A percentile compares a stretch with the other conserved stretches of the same genome.
Conservation (phyloP, 2,888 invertebrate species). For the Corythucha ciliata region DNA sequence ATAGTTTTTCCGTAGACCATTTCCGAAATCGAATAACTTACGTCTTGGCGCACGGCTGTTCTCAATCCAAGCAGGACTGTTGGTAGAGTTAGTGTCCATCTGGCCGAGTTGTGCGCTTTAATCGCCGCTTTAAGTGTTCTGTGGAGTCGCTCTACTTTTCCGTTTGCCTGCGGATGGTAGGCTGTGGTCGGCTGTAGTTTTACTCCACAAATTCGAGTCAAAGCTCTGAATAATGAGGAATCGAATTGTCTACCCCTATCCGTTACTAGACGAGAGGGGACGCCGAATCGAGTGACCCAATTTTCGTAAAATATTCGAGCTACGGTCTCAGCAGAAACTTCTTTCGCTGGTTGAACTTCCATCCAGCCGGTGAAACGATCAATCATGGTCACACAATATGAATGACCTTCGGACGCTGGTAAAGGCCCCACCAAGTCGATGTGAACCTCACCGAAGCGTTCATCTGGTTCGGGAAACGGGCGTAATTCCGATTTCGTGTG, state of each 20-base stretch:
- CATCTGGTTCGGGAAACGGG: conserved; percentile 31
- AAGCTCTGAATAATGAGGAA: conserved; percentile 25
- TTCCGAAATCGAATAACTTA: conserved; percentile 3
- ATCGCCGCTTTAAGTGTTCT: conserved; percentile 15
- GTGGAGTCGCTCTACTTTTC: conserved; percentile 12
- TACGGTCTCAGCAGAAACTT: conserved; percentile 40
- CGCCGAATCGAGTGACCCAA: conserved; percentile 42
- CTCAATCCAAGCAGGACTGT: conserved; percentile 19
- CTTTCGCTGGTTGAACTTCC: conserved; percentile 38
- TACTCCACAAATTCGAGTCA: conserved; percentile 31
- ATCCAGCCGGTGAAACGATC: conserved; percentile 41
- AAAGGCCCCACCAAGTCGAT: conserved; percentile 43
- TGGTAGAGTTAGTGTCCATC: conserved; percentile 16
- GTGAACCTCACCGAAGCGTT: conserved; percentile 41
- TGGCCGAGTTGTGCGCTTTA: conserved; percentile 2
- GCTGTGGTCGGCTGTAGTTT: conserved; percentile 35
- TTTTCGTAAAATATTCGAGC: conserved; percentile 38
- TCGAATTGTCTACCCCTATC: conserved; percentile 41
- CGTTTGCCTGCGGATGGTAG: conserved; percentile 17
- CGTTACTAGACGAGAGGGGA: conserved; percentile 38
- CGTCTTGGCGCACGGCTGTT: conserved; percentile 9
- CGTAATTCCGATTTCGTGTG: conserved; percentile 34
- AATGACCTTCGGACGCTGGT: conserved; percentile 36
- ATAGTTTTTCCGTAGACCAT: conserved; percentile 10
- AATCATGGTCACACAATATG: conserved; percentile 39